Evolutionary conservation across 2,113 vertebrate genomes (phyloP).

Genomic region (Vulpes ferrilata): DNA sequence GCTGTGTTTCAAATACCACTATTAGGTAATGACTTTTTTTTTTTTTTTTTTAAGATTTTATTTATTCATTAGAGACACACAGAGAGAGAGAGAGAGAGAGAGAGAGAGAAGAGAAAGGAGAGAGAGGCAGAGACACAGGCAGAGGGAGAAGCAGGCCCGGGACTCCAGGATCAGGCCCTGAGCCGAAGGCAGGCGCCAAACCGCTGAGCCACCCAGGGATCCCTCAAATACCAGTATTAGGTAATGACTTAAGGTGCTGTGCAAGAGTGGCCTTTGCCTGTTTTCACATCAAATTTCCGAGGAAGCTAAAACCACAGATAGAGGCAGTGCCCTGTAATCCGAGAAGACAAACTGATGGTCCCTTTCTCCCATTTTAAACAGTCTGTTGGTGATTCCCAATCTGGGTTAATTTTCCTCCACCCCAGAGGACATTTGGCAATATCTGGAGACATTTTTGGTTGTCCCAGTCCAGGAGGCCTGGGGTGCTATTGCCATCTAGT

Average conservation of each 20-base stretch:
- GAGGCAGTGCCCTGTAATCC: neutral
- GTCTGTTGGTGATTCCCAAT: neutral
- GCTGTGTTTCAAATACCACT: neutral
- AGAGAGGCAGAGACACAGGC: too few relatives aligned
- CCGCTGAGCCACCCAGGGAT: too few relatives aligned
- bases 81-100: too few relatives aligned
- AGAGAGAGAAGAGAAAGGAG: too few relatives aligned
- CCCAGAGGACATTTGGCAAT: neutral
- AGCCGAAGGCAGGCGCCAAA: too few relatives aligned
- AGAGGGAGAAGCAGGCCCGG: too few relatives aligned
- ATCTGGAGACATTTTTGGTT: neutral
- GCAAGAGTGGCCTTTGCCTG: neutral
- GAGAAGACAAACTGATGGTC: neutral
- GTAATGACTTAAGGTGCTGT: neutral
- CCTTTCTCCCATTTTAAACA: neutral
- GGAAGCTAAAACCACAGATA: neutral
- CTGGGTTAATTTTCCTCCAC: neutral
- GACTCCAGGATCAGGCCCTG: too few relatives aligned
- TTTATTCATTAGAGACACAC: too few relatives aligned
- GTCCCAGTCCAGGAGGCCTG: neutral
- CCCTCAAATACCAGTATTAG: neutral
- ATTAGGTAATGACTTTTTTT: neutral
- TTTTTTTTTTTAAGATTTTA: neutral
- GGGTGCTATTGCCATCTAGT: neutral
- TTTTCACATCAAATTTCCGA: neutral